Evolutionary conservation across 2,888 invertebrate species (phyloP).

Genomic region (Thymelicus lineola): DNA sequence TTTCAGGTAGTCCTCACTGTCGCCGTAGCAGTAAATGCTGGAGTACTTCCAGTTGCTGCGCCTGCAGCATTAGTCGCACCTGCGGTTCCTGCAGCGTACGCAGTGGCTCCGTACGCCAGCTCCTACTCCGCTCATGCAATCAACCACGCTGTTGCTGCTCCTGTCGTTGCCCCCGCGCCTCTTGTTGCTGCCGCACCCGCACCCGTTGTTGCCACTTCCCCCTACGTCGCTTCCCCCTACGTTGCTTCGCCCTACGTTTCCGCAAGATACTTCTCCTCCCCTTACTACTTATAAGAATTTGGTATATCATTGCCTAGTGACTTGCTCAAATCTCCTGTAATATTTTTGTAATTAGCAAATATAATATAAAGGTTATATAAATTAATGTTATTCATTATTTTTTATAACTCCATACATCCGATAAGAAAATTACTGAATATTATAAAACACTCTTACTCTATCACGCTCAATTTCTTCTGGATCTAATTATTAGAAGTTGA

Average conservation of each 20-base stretch:
- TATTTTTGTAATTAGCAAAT: constrained; percentile 37
- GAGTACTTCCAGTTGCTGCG: constrained; percentile 65
- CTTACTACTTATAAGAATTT: constrained; percentile 75
- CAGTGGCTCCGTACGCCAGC: constrained; percentile 89
- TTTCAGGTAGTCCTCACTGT: constrained; percentile 72
- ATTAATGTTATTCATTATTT: too few relatives aligned
- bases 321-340: constrained; percentile 66
- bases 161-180: constrained; percentile 69
- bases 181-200: constrained; percentile 46
- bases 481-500: too few relatives aligned
- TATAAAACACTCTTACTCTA: too few relatives aligned
- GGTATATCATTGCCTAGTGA: constrained; percentile 78
- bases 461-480: too few relatives aligned
- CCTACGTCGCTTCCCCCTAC: constrained; percentile 46
- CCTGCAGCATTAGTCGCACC: constrained; percentile 85
- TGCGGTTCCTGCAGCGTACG: constrained; percentile 83
- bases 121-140: constrained; percentile 91
- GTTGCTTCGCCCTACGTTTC: constrained; percentile 47
- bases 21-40: constrained; percentile 67
- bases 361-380: constrained; percentile 17
- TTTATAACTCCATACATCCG: too few relatives aligned
- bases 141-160: constrained; percentile 90
- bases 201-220: constrained; percentile 53
- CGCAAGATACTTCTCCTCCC: constrained; percentile 65
- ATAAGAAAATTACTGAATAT: too few relatives aligned